A percentile compares a stretch with the other conserved stretches of the same genome.
Conservation (phyloP, 2,797 vertebrate genomes). For the Cyclopterus lumpus region DNA sequence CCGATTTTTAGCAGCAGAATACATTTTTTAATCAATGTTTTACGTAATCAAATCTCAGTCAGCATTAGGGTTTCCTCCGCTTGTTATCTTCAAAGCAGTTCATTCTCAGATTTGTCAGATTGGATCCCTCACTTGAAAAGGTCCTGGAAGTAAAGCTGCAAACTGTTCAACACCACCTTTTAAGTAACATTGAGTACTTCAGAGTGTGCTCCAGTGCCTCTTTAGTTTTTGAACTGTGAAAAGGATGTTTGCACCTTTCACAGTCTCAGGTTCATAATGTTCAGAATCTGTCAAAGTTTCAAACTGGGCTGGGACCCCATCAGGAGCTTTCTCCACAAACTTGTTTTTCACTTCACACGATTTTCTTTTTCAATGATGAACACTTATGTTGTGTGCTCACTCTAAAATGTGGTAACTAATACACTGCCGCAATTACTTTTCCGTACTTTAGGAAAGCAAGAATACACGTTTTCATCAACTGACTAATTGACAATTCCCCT, state of each 20-base stretch:
- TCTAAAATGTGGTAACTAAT: not conserved
- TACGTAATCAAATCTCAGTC: constrained; percentile 13
- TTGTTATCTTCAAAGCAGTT: constrained; percentile 16
- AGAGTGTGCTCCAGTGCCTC: not conserved
- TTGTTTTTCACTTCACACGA: constrained; percentile 8
- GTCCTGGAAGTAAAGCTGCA: not conserved
- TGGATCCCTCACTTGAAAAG: constrained; percentile 4
- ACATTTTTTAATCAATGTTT: constrained; percentile 24
- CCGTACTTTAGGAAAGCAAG: not conserved
- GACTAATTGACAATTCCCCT: not conserved
- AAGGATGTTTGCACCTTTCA: constrained; percentile 44
- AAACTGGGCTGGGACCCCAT: constrained; percentile 28
- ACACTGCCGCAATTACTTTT: not conserved
- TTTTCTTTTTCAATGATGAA: not conserved
- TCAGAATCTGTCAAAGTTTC: constrained; percentile 43
- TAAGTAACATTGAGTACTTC: not conserved
- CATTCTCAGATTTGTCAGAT: constrained; percentile 33
- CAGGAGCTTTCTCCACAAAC: constrained; percentile 33
- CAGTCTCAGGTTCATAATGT: constrained; percentile 13
- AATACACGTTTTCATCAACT: not conserved
- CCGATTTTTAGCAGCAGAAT: not conserved
- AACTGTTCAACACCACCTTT: constrained; percentile 6
- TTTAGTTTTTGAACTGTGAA: constrained; percentile 25
- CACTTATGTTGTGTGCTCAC: not conserved
- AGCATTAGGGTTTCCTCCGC: not conserved